Evolutionary conservation across 2,797 vertebrate genomes (phyloP), one percentile per base, ranked within the genome.

Genomic region (Crenuchus spilurus): DNA sequence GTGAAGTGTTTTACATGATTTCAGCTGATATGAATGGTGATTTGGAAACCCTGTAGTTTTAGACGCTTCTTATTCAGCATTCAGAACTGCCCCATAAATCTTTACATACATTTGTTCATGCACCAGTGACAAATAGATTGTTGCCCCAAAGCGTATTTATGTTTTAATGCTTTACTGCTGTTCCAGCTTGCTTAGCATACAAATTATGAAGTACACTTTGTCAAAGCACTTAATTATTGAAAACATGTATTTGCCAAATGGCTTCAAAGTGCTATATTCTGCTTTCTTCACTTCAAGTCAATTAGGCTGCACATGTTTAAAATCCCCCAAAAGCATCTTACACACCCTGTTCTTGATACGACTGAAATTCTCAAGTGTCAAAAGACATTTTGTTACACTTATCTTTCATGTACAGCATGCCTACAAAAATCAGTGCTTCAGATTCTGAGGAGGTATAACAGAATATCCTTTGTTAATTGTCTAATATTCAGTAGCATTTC

Each of bases 221-320:
- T 31, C 65, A 22, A 31, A 35, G 30, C 70, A 78, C 52, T 64
- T 42, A 78, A 79, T 80, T 80, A 82, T 82, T 83, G 49, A 84
- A 75, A 61, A 69, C 66, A 80, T 80, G 77, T 81, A 83, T 84
- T 74, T 80, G 76, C 83, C 61, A 67, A 77, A 79, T 76, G 26
- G 77, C 79, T 81, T 84, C 68, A 86, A 85, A 85, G 82, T 77
- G 67, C 10, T 46, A 67, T 74, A 74, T 83, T 79, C 79, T 26
- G 18, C 22, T 16, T 80, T 86, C 42, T 84, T 51, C 78, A 78
- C 71, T 75, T 80, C 10, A 81, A 83, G 69, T 81, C 65, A 57
- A 68, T 80, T 44, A 71, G 28, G 42, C 26, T 18, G 42, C 66
- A 80, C 42, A 57, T 71, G 67, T 80, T 78, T 83, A 52, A 83